These are phyloP conservation scores for Arbacia lixula DNA, from an alignment of 53 echinoderm and acorn worm genomes.

Conservation along the genomic window DNA sequence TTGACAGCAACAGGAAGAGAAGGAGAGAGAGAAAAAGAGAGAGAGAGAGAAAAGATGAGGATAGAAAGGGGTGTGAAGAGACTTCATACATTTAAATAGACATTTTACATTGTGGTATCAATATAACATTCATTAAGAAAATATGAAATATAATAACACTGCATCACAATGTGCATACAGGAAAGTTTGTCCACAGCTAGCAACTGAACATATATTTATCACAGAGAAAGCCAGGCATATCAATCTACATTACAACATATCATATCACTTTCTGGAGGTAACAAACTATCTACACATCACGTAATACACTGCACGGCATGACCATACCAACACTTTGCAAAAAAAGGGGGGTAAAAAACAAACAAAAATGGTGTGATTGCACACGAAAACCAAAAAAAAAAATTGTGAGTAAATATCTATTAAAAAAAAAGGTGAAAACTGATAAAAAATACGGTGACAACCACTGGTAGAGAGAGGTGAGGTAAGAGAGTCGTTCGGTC, in stretches of 20 bases:
- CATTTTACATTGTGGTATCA: too few species aligned
- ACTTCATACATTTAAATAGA: too few species aligned
- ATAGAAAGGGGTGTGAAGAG: too few species aligned
- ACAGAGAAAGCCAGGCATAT: conserved; percentile 24
- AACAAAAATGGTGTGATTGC: conserved; percentile 19
- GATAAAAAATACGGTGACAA: conserved; percentile 66
- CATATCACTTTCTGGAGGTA: conserved; percentile 16
- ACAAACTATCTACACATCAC: neutral
- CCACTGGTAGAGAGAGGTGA: conserved; percentile 67
- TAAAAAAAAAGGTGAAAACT: conserved; percentile 16
- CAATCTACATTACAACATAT: too few species aligned
- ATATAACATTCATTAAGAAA: too few species aligned
- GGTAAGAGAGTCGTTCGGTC: conserved; percentile 59
- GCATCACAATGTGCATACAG: too few species aligned
- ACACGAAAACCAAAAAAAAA: conserved; percentile 42
- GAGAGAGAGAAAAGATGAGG: too few species aligned
- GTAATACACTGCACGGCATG: conserved; percentile 49
- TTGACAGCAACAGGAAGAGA: too few species aligned
- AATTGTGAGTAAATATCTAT: conserved; percentile 29
- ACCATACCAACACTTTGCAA: conserved; percentile 31
- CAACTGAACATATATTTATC: neutral
- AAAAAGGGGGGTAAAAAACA: neutral
- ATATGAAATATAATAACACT: too few species aligned
- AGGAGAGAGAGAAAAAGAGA: too few species aligned
- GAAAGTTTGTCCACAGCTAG: neutral